Base-by-base conservation (phyloP, 2,797 vertebrate species). In the Cheirogaleus major region DNA sequence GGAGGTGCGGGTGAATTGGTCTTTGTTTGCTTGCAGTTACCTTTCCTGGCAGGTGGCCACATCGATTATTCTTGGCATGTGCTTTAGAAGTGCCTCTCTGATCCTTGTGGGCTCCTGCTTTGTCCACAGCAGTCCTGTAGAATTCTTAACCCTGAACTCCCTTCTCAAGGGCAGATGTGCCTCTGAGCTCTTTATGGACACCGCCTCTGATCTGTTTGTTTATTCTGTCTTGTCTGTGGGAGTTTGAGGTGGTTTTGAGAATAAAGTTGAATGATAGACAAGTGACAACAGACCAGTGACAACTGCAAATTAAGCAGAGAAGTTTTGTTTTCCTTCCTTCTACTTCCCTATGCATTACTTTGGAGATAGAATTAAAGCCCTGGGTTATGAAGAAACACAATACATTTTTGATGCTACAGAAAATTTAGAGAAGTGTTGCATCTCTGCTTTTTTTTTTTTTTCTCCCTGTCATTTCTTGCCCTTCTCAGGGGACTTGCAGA, bases 21-120 rank as follows among this genome's bases (percentile, higher is more conserved):
- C 65, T 96, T 96, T 96, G 83, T 98, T 93, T 83, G 52, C 72
- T 43, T 86, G 55, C 35, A 57, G 61, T 95, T 95, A 93, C 84
- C 83, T 95, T 80, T 41, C 90, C 67, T 80, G 89, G 91, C 89
- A 76, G 72, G 72, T 90, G 95, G 91, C 91, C 85, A 30, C 84
- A 23, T 55, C 73, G 85, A 75, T 73, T 96, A 75, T 94, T 96
- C 55, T 61, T 96, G 81, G 84, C 76, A 23, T 82, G 84, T 18
- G 84, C 61, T 72, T 23, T 38, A 25, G 15, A 89, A 92, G 81
- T 72, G 63, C 65, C 73, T 94, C 82, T 87, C 48, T 94, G 86
- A 94, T 84, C 79, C 59, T n/a, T 30, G 32, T 75, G 50, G 83
- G 38, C 27, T 32, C 52, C 48, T 11, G 22, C 61, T 38, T 92